phyloP scores from a whole-genome alignment of 2,113 vertebrate species.

The Neodontobutis hainanensis region DNA sequence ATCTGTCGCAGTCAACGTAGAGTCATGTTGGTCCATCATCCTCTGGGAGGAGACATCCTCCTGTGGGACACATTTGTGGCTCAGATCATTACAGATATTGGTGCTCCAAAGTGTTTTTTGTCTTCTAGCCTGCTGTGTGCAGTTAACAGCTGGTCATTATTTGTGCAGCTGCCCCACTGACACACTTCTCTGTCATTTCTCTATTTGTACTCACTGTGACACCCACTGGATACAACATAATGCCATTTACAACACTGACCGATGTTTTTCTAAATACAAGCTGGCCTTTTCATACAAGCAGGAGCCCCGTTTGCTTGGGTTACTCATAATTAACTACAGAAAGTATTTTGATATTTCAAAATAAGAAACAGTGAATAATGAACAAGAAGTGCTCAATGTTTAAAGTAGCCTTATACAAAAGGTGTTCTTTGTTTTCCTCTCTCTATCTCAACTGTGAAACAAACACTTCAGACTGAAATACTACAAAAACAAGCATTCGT shows the following conservation, averaged over 20 bases:
- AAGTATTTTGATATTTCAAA: too few species aligned
- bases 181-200: constrained; percentile 5
- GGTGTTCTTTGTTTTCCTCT: too few species aligned
- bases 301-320: not conserved
- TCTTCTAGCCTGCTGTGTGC: not conserved
- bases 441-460: not conserved
- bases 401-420: too few species aligned
- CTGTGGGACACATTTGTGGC: constrained; percentile 47
- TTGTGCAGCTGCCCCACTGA: constrained; percentile 11
- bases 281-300: not conserved
- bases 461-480: not conserved
- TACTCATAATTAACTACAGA: not conserved
- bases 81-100: constrained; percentile 3
- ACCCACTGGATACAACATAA: not conserved
- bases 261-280: not conserved
- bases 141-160: not conserved
- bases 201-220: constrained; percentile 10
- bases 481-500: not conserved
- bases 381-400: too few species aligned
- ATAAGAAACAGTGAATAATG: too few species aligned
- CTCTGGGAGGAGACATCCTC: constrained; percentile 79
- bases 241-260: not conserved
- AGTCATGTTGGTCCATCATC: constrained; percentile 70
- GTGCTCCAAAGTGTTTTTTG: not conserved
- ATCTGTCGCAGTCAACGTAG: constrained; percentile 64